Evolutionary conservation across 30 jellyfish, hydroid and myxozoan genomes (phyloP).

Genomic region (Pelagia noctiluca): DNA sequence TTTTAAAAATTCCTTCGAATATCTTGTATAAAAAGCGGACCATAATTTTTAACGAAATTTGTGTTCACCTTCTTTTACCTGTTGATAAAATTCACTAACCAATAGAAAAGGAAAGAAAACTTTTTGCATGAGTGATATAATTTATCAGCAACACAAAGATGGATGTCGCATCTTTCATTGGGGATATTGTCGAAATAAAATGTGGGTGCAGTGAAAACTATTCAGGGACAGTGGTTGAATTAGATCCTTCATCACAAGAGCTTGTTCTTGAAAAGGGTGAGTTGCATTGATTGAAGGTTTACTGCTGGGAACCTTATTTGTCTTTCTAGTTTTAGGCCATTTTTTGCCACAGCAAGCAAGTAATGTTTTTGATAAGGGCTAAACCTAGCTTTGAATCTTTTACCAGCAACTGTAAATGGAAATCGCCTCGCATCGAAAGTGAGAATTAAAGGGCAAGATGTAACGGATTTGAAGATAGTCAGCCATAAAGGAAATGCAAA

Average conservation of each 20-base stretch:
- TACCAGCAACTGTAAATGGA: too few relatives aligned
- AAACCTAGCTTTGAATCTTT: too few relatives aligned
- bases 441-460: conserved; percentile 30
- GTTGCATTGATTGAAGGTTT: too few relatives aligned
- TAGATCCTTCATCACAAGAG: conserved; percentile 76
- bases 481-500: background rate
- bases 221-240: conserved; percentile 71
- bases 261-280: conserved; percentile 68
- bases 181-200: conserved; percentile 65
- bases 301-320: too few relatives aligned
- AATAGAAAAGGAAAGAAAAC: too few relatives aligned
- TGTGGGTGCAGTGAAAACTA: conserved; percentile 69
- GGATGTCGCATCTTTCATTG: conserved; percentile 74
- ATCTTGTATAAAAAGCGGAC: too few relatives aligned
- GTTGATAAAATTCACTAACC: too few relatives aligned
- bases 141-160: conserved; percentile 18
- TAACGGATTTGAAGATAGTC: conserved; percentile 30
- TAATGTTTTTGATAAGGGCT: too few relatives aligned
- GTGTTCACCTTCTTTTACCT: too few relatives aligned
- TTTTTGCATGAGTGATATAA: too few relatives aligned
- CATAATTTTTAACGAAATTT: too few relatives aligned
- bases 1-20: too few relatives aligned
- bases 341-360: background rate
- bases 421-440: conserved; percentile 7
- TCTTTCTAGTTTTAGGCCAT: conserved; percentile 25